Evolutionary conservation across 2,113 vertebrate genomes (phyloP).

Genomic region (Blennius ocellaris): DNA sequence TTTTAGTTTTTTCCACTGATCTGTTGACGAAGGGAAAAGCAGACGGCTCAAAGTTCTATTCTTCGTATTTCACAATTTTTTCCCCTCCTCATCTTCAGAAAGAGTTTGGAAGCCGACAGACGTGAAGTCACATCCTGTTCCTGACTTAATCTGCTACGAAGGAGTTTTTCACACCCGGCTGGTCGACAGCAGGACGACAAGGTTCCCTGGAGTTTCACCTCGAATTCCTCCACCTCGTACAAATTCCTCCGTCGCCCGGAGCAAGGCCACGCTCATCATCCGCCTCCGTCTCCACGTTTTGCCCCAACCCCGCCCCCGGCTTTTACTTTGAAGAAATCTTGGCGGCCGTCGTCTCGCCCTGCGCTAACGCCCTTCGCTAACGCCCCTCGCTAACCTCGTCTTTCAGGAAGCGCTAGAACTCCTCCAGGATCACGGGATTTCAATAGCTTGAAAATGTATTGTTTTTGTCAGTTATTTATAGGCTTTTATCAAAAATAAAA

Average conservation of each 20-base stretch:
- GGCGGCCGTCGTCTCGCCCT: not conserved
- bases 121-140: slow-evolving; percentile 6
- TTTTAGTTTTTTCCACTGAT: too few species aligned
- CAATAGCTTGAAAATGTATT: too few species aligned
- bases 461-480: too few species aligned
- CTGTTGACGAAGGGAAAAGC: not conserved
- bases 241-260: slow-evolving; percentile 30
- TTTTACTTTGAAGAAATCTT: slow-evolving; percentile 11
- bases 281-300: not conserved
- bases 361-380: slow-evolving; percentile 12
- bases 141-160: slow-evolving; percentile 16
- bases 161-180: slow-evolving; percentile 15
- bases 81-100: not conserved
- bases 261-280: slow-evolving; percentile 47
- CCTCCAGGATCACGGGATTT: too few species aligned
- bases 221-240: slow-evolving; percentile 50
- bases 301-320: not conserved
- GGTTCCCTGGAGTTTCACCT: slow-evolving; percentile 45
- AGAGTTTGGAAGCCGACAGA: not conserved
- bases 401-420: too few species aligned
- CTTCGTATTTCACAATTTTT: not conserved
- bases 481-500: too few species aligned
- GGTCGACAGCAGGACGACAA: slow-evolving; percentile 50
- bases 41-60: not conserved
- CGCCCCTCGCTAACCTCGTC: slow-evolving; percentile 4